Evolutionary conservation across 2,888 invertebrate species (phyloP), one percentile per base, ranked within the genome.

Genomic region (Metallyticus violacea): DNA sequence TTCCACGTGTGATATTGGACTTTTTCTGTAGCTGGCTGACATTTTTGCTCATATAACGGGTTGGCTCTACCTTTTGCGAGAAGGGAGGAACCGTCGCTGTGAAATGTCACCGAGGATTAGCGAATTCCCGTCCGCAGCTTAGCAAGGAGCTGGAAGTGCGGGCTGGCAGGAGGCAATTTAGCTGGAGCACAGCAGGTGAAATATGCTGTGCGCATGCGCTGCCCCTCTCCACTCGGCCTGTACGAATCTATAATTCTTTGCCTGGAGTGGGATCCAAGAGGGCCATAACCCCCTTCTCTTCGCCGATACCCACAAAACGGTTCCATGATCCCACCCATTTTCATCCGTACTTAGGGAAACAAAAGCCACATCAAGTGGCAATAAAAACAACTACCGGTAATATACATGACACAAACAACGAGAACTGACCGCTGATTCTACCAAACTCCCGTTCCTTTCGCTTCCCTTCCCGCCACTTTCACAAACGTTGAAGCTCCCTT

Each of bases 291-390:
- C 81, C 40, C 40, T 80, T 28, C 27, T 40, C 82, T 76, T 15
- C 76, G 62, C 27, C 82, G 26, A 62, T 76, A 25, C 26, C 22
- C n/a, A 28, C 29, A 27, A 80, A 25, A n/a, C 29, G 26, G 62
- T 6, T 15, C 22, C 25, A 26, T 40, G 26, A 7, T 15, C 76
- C 76, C 82, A 6, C 82, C 26, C 62, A 82, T 27, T 76, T 76
- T 22, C 62, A 15, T 76, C 27, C 62, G 62, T 27, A 77, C 76
- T 82, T 82, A 27, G 76, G 76, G 82, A 76, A 76, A 82, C 82
- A 82, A 82, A 62, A 27, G 62, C 76, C 62, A 62, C 82, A 82
- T 82, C 82, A 82, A 82, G 82, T 76, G 82, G 82, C 82, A 82
- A 82, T 82, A 82, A 82, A 82, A 26, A 76, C 27, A 82, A 76